Evolutionary conservation across 2,113 vertebrate genomes (phyloP).

Genomic region (Antechinus stuartii): DNA sequence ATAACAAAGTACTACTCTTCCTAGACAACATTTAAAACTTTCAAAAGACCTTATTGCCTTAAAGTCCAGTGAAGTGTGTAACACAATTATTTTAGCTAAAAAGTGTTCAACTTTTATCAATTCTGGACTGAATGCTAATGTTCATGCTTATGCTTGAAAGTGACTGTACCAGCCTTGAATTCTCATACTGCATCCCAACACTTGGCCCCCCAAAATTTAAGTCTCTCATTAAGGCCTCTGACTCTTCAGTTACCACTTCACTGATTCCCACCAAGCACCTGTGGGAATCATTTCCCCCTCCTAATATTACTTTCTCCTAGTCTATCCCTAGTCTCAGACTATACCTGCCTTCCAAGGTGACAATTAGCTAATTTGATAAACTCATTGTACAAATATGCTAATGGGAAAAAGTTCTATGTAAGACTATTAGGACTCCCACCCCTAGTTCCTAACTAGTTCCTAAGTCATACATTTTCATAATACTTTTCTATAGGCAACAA

Average conservation of each 20-base stretch:
- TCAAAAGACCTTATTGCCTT: background rate
- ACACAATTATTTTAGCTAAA: background rate
- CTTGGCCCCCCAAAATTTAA: background rate
- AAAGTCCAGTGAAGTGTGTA: background rate
- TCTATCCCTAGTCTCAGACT: background rate
- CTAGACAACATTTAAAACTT: background rate
- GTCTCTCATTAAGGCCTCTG: background rate
- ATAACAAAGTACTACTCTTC: background rate
- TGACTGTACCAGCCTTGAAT: background rate
- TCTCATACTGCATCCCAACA: background rate
- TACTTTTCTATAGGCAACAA: background rate
- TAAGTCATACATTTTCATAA: background rate
- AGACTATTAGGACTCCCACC: too few relatives aligned
- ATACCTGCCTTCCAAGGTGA: background rate
- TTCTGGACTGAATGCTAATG: background rate
- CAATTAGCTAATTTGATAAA: slow-evolving; percentile 5
- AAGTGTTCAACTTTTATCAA: background rate
- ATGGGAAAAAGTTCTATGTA: background rate
- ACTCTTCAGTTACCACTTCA: background rate
- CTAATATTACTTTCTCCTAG: background rate
- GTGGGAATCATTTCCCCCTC: background rate
- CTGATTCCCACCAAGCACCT: background rate
- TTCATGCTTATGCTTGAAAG: background rate
- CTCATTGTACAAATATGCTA: background rate
- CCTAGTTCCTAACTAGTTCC: too few relatives aligned